Conservation (phyloP, 1,140 invertebrate species). For the Magallana angulata region DNA sequence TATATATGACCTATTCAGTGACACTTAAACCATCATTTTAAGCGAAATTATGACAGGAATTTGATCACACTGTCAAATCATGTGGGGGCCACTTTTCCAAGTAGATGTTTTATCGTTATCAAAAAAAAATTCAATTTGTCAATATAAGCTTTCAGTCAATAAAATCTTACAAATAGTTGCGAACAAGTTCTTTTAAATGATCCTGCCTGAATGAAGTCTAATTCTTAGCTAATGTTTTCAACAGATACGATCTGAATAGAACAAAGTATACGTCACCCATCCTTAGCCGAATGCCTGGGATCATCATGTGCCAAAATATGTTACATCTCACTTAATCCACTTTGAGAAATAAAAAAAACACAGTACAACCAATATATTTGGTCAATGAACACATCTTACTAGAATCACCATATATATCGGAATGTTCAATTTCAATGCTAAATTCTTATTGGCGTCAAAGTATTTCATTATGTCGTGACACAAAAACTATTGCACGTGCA, state of each 20-base stretch:
- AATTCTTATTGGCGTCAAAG: no score
- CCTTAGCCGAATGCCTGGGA: not conserved
- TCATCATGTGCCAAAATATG: not conserved
- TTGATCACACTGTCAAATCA: not conserved
- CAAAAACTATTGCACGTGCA: no score
- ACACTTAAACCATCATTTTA: constrained; percentile 10
- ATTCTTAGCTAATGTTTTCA: not conserved
- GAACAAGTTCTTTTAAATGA: not conserved
- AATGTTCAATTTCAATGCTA: no score
- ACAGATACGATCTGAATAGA: not conserved
- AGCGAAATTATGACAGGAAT: not conserved
- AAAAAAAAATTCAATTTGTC: constrained; percentile 18
- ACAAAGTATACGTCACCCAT: not conserved
- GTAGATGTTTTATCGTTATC: not conserved
- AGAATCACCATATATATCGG: no score
- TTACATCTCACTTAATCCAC: not conserved
- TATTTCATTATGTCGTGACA: no score
- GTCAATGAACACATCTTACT: no score
- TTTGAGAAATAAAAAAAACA: not conserved
- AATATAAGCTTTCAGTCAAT: not conserved
- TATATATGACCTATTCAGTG: not conserved
- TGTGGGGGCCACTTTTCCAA: no score
- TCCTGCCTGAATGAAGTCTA: constrained; percentile 4
- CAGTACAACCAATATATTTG: no score
- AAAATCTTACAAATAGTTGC: not conserved